Base-by-base conservation (phyloP, 2,113 vertebrate species). In the Synchiropus splendidus region DNA sequence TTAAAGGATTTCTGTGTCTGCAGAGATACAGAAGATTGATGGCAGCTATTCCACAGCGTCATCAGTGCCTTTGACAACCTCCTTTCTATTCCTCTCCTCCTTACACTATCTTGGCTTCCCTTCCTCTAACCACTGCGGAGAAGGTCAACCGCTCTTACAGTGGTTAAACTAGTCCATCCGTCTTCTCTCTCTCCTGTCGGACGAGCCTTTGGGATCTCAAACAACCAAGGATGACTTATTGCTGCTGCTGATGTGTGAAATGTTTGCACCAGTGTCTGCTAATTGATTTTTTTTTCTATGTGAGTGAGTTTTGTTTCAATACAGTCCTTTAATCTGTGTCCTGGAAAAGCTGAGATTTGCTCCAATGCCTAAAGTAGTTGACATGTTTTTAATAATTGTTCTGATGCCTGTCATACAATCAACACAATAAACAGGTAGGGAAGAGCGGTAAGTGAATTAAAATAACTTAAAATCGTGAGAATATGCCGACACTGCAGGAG, bases 11-110 rank as follows among this genome's bases (percentile, higher is more conserved):
- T 58, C 52, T 59, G 55, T 41, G 53, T 67, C 51, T 53, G 51
- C 37, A 54, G 55, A 64, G 68, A 80, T 72, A 64, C 46, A 30
- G 48, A 68, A 78, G 78, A 81, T 77, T 73, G 50, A 81, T 81
- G 69, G 48, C 42, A 37, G 43, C 67, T 73, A 65, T 77, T 70
- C 34, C 59, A 66, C 18, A 55, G 51, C 33, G n/a, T 41, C 18
- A 53, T 59, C 58, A 62, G 37, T 32, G 33, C 51, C 36, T 74
- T 51, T 71, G 54, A 66, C 46, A 39, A 31, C 12, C 12, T 50
- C 41, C 42, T 42, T 42, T 38, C 36, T 51, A 39, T 45, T 39
- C 16, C 45, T 36, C 39, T 39, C 45, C 18, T 50, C 39, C 33
- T 13, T 33, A 15, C 48, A 5, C 42, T 45, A 39, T 9, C 27